Conservation (phyloP, 2,113 vertebrate genomes). For the Oreochromis aureus region DNA sequence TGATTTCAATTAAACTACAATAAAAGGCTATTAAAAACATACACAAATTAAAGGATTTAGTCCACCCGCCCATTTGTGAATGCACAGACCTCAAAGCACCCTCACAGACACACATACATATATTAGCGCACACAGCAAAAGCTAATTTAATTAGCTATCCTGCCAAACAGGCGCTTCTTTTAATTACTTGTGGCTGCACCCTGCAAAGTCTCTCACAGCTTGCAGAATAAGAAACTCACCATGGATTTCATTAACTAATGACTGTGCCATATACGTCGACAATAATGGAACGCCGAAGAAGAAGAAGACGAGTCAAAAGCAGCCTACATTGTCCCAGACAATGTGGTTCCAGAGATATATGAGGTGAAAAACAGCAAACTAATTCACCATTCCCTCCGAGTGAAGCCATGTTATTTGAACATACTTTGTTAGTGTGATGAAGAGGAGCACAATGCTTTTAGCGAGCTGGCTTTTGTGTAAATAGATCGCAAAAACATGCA, state of each 20-base stretch:
- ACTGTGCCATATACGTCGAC: conserved; percentile 3
- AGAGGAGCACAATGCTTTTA: background rate
- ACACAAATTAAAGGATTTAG: background rate
- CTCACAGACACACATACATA: background rate
- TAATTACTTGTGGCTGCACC: conserved; percentile 63
- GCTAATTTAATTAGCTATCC: conserved; percentile 69
- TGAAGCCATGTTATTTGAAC: background rate
- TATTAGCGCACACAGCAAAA: background rate
- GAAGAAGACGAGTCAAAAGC: background rate
- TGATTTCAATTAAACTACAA: background rate
- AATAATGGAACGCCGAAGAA: background rate
- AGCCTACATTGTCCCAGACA: background rate
- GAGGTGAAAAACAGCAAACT: background rate
- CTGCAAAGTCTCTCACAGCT: conserved; percentile 28
- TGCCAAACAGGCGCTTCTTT: conserved; percentile 52
- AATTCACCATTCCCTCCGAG: background rate
- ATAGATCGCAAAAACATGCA: background rate
- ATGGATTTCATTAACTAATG: conserved; percentile 42
- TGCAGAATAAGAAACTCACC: conserved; percentile 33
- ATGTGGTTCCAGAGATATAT: background rate
- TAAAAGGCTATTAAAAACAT: background rate
- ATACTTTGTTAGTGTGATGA: background rate
- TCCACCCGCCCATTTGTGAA: background rate
- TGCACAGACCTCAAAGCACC: background rate
- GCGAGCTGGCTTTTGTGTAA: background rate